These are phyloP conservation scores for Nemopilema nomurai DNA, from an alignment of 30 jellyfish, hydroid and myxozoan genomes.

Conservation along the genomic window DNA sequence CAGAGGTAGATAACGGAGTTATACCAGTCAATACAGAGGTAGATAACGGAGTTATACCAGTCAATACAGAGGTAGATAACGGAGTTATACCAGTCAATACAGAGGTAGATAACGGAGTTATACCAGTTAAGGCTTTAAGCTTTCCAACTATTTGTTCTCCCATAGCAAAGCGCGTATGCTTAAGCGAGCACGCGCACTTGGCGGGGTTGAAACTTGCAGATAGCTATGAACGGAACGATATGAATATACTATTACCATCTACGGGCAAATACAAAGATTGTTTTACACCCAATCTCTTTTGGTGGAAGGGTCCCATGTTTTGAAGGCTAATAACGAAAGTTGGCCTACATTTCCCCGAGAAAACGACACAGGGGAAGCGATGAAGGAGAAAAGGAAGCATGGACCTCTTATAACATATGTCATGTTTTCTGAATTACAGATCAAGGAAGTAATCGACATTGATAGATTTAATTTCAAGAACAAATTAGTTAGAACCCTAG, in stretches of 20 bases:
- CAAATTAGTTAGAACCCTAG: too few relatives aligned
- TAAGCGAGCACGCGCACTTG: constrained; percentile 46
- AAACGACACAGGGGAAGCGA: not conserved
- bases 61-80: too few relatives aligned
- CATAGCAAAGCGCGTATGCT: not conserved
- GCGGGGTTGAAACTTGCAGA: constrained; percentile 29
- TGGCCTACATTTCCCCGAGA: constrained; percentile 23
- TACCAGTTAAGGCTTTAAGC: constrained; percentile 28
- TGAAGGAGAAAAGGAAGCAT: not conserved
- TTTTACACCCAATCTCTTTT: not conserved
- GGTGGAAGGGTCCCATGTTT: constrained; percentile 48
- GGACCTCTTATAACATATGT: too few relatives aligned
- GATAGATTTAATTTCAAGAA: too few relatives aligned
- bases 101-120: constrained; percentile 36
- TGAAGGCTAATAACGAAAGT: not conserved
- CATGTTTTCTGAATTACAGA: too few relatives aligned
- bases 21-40: too few relatives aligned
- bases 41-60: too few relatives aligned
- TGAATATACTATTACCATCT: constrained; percentile 36
- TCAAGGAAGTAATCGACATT: too few relatives aligned
- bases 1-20: too few relatives aligned
- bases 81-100: constrained; percentile 1
- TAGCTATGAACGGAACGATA: not conserved
- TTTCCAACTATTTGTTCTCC: constrained; percentile 51
- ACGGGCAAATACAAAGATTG: constrained; percentile 7